Percentiles rank a stretch among this genome's conserved stretches.
These are phyloP conservation scores for Tragopan temminckii DNA, from an alignment of 2,797 vertebrate genomes.

Conservation along the genomic window DNA sequence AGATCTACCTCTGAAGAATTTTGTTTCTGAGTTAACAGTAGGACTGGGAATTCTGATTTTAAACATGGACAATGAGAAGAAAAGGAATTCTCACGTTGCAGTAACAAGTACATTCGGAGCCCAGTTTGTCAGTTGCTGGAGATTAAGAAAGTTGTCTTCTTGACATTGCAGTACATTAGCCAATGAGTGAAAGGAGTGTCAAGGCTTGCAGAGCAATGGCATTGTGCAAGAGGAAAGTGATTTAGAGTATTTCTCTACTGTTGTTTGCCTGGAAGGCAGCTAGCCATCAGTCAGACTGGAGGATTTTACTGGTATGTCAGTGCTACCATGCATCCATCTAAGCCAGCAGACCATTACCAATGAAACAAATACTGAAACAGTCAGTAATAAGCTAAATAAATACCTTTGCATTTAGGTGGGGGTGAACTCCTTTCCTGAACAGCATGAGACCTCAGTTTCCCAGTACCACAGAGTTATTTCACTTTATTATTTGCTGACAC, in stretches of 20 bases:
- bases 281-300: slow-evolving; percentile 25
- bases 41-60: background rate
- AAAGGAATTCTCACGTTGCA: background rate
- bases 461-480: background rate
- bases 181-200: background rate
- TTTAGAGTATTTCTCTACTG: slow-evolving; percentile 29
- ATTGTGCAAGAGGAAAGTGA: background rate
- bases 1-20: background rate
- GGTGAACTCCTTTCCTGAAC: background rate
- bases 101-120: background rate
- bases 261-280: slow-evolving; percentile 38
- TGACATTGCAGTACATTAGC: background rate
- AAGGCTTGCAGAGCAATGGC: background rate
- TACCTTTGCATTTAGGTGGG: background rate
- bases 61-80: background rate
- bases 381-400: background rate
- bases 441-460: background rate
- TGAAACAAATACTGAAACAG: background rate
- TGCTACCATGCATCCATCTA: slow-evolving; percentile 10
- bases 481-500: background rate
- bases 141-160: background rate
- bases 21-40: background rate
- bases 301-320: slow-evolving; percentile 27
- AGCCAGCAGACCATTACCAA: background rate
- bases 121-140: background rate